A percentile compares a stretch with the other conserved stretches of the same genome.
phyloP scores from a whole-genome alignment of 2,888 invertebrate species.

The Charanyca ferruginea region DNA sequence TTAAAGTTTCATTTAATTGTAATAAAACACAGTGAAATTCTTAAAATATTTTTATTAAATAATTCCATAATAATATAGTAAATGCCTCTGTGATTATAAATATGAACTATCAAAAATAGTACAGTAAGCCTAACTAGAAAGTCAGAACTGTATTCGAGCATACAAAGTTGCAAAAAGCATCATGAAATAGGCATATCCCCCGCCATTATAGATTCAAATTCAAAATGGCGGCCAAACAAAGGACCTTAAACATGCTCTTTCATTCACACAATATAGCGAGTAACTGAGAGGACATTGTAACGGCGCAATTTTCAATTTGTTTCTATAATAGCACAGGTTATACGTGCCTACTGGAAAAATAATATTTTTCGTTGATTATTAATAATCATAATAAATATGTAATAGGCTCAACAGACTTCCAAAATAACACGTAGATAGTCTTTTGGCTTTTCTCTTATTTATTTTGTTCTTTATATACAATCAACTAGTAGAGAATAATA shows the following conservation, averaged over 20 bases:
- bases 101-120: slow-evolving; percentile 54
- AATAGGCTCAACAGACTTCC: background rate
- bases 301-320: background rate
- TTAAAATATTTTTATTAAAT: slow-evolving; percentile 58
- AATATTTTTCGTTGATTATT: background rate
- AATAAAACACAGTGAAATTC: slow-evolving; percentile 30
- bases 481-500: slow-evolving; percentile 38
- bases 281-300: no score
- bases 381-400: background rate
- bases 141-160: slow-evolving; percentile 26
- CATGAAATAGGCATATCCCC: background rate
- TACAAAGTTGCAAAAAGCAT: background rate
- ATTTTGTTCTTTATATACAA: slow-evolving; percentile 63
- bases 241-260: no score
- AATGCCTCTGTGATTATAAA: slow-evolving; percentile 74
- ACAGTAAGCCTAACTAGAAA: slow-evolving; percentile 31
- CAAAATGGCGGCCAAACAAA: background rate
- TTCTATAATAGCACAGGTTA: background rate
- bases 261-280: no score
- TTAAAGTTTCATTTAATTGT: no score
- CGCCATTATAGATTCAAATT: no score
- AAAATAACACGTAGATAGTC: slow-evolving; percentile 4
- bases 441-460: slow-evolving; percentile 29
- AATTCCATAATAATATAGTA: slow-evolving; percentile 64
- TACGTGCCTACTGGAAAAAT: background rate